Percentiles rank a stretch among this genome's conserved stretches.
Evolutionary conservation across 2,888 invertebrate species (phyloP).

Genomic region (Archips xylosteana): DNA sequence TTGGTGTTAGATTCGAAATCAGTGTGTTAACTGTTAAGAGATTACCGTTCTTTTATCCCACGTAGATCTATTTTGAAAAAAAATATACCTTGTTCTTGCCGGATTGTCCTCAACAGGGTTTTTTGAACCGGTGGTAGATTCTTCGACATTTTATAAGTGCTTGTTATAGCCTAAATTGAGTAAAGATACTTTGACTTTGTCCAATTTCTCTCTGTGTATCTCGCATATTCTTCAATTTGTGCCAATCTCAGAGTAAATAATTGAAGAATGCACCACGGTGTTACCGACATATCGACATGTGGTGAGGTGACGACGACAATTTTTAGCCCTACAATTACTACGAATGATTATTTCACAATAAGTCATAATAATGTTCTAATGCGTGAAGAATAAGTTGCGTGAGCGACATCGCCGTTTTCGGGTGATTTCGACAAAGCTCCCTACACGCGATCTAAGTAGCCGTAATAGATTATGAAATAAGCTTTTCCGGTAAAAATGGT

Average conservation of each 20-base stretch:
- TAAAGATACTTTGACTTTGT: too few species aligned
- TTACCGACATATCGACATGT: too few species aligned
- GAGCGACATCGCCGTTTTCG: constrained; percentile 9
- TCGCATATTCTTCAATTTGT: too few species aligned
- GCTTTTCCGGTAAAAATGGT: constrained; percentile 24
- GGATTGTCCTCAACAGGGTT: too few species aligned
- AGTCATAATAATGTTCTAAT: constrained; percentile 17
- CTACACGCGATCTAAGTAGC: constrained; percentile 15
- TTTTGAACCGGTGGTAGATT: too few species aligned
- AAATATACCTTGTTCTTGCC: too few species aligned
- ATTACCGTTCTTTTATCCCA: not conserved
- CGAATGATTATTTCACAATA: constrained; percentile 28
- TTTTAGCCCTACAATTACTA: not conserved
- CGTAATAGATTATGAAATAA: constrained; percentile 32
- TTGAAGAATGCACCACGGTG: too few species aligned
- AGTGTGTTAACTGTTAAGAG: not conserved
- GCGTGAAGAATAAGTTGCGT: constrained; percentile 26
- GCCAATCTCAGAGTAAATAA: too few species aligned
- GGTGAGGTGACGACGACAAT: not conserved
- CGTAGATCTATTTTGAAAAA: not conserved
- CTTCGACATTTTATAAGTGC: too few species aligned
- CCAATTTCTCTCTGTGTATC: too few species aligned
- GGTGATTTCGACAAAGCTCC: constrained; percentile 20
- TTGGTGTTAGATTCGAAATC: not conserved
- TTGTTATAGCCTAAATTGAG: too few species aligned